Base-by-base conservation (phyloP, 2,113 vertebrate species). In the Rhabdornis inornatus region DNA sequence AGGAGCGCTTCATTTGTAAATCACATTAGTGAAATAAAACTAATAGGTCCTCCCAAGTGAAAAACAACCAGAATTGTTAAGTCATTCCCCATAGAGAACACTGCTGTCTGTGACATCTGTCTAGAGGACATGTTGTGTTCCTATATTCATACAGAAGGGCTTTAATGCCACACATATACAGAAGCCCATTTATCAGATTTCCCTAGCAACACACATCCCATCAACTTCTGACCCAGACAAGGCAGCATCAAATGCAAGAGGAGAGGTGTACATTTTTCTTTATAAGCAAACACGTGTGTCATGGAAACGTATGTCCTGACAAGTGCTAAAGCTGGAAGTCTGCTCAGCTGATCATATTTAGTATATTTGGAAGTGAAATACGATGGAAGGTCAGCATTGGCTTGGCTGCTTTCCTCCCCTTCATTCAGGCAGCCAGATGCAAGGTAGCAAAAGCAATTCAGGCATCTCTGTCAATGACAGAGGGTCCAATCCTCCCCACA, bases 381-480 rank as follows among this genome's bases (percentile, higher is more conserved):
- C 89, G 71, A 92, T 33, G 57, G 82, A 69, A 70, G 90, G 95
- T 94, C 94, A 93, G 68, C 44, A 35, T n/a, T 1, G n/a, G 25
- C 83, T 83, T 6, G 4, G 64, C 76, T 93, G 90, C 90, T 81
- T 92, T 47, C 93, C 93, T 94, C 83, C 88, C 89, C 90, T 94
- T 94, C 76, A 71, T 92, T 95, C 90, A 92, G 76, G 83, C 85
- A 95, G 90, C 92, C 94, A 94, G 92, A 93, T 87, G 92, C 71
- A 8, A 94, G 92, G 92, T 93, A 89, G 88, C 72, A 86, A 95
- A 96, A 93, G 92, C 94, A 92, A 95, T 96, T 97, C 80, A 89
- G 45, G 86, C 92, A 87, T 90, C 93, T 90, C 86, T 6, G 61
- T 96, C 93, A 94, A 96, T 76, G 94, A 92, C 93, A 96, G 93